phyloP scores from a whole-genome alignment of 2,888 invertebrate species.

The Neelides folsomi region DNA sequence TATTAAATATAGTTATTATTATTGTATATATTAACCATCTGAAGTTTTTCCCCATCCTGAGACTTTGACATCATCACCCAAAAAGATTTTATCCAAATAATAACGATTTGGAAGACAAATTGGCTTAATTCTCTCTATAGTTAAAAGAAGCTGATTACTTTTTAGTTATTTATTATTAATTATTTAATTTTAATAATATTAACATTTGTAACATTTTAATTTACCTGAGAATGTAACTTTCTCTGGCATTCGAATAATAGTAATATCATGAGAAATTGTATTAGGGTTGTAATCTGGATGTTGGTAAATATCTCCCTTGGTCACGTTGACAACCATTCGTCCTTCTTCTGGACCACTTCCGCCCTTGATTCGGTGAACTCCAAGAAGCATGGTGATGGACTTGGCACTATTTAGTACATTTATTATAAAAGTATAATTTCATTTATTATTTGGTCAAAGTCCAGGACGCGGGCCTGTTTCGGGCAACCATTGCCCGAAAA shows the following conservation, averaged over 20 bases:
- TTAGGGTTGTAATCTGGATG: conserved; percentile 30
- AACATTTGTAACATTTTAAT: too few relatives aligned
- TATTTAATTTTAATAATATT: too few relatives aligned
- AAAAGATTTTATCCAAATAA: conserved; percentile 16
- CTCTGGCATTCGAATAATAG: conserved; percentile 23
- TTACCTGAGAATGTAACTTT: conserved; percentile 24
- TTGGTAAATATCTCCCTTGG: conserved; percentile 24
- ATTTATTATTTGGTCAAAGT: not conserved
- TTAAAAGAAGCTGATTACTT: too few relatives aligned
- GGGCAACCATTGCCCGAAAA: too few relatives aligned
- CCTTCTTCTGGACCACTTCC: conserved; percentile 10
- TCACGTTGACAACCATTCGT: conserved; percentile 24
- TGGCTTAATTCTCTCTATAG: conserved; percentile 21
- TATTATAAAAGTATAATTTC: not conserved
- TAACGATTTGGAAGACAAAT: conserved; percentile 30
- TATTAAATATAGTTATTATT: not conserved
- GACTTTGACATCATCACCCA: conserved; percentile 23
- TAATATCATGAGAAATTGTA: conserved; percentile 30
- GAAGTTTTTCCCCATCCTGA: conserved; percentile 31
- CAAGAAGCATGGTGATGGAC: conserved; percentile 23
- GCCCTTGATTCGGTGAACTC: conserved; percentile 27
- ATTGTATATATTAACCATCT: conserved; percentile 17
- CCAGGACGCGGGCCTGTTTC: too few relatives aligned
- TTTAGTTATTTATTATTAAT: too few relatives aligned
- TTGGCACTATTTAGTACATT: conserved; percentile 14